Evolutionary conservation across 2,888 invertebrate genomes (phyloP).

Genomic region (Dorcus parallelipipedus): DNA sequence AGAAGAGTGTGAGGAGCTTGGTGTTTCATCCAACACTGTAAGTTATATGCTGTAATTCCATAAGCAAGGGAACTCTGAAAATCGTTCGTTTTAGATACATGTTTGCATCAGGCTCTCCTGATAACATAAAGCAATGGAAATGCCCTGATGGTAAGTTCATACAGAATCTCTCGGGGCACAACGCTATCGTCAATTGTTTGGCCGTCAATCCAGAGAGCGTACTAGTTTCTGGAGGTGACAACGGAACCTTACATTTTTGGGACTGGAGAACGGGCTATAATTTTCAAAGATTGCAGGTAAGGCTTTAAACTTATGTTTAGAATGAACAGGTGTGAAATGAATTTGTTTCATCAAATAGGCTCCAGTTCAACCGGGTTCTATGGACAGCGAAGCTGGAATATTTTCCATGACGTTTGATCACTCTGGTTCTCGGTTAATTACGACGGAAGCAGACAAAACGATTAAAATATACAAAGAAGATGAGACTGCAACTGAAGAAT

Average conservation of each 20-base stretch:
- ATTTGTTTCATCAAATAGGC: conserved; percentile 55
- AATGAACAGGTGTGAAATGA: background rate
- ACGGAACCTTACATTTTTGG: conserved; percentile 96
- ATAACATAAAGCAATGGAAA: conserved; percentile 99
- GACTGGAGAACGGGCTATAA: conserved; percentile 99
- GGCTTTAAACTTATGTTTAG: background rate
- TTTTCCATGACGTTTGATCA: conserved; percentile 94
- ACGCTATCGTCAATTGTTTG: conserved; percentile 95
- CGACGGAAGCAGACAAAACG: conserved; percentile 98
- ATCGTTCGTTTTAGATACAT: conserved; percentile 67
- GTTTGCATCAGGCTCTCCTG: conserved; percentile 97
- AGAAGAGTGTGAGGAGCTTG: conserved; percentile 86
- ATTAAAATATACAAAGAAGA: conserved; percentile 99
- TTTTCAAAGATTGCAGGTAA: conserved; percentile 84
- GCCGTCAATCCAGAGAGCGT: conserved; percentile 94
- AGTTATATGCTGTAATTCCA: conserved; percentile 36
- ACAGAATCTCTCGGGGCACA: conserved; percentile 95
- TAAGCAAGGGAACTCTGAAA: too few relatives aligned
- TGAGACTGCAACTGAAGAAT: conserved; percentile 91
- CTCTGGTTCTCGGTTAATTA: conserved; percentile 91
- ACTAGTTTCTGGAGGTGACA: conserved; percentile 96
- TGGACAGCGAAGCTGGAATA: conserved; percentile 98
- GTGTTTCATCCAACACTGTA: conserved; percentile 71
- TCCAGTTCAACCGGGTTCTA: conserved; percentile 96
- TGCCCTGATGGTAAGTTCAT: conserved; percentile 97